A percentile compares a stretch with the other conserved stretches of the same genome.
These are phyloP conservation scores for Chiridota heheva DNA, from an alignment of 35 echinoderm and acorn worm genomes.

Conservation along the genomic window DNA sequence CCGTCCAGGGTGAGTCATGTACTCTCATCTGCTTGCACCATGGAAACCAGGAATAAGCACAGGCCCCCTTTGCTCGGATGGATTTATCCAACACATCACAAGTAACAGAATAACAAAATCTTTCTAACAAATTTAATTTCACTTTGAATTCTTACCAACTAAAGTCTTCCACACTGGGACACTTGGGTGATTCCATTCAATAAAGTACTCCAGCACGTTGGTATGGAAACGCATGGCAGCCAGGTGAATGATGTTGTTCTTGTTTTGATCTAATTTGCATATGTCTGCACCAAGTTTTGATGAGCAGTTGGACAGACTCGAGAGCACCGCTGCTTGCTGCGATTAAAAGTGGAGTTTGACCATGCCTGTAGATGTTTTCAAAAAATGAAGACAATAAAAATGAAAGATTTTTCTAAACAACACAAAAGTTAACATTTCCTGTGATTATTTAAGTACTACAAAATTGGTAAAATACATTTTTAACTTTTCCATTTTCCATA, in stretches of 20 bases:
- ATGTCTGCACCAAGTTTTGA: conserved; percentile 76
- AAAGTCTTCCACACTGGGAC: conserved; percentile 94
- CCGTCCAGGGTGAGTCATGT: too few relatives aligned
- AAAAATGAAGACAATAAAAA: too few relatives aligned
- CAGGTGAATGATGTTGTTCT: conserved; percentile 96
- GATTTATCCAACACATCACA: too few relatives aligned
- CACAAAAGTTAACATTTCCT: background rate
- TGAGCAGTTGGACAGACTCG: conserved; percentile 81
- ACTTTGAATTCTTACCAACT: conserved; percentile 83
- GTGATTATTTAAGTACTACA: background rate
- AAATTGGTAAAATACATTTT: too few relatives aligned
- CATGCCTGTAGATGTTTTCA: conserved; percentile 40
- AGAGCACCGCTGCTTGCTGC: conserved; percentile 93
- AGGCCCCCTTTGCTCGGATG: too few relatives aligned
- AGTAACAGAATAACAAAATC: too few relatives aligned
- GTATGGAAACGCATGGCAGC: conserved; percentile 95
- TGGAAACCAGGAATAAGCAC: too few relatives aligned
- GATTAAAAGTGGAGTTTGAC: conserved; percentile 81
- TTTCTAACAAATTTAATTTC: too few relatives aligned
- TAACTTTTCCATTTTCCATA: too few relatives aligned
- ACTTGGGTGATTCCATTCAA: conserved; percentile 85
- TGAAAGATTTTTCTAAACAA: too few relatives aligned
- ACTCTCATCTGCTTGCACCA: too few relatives aligned
- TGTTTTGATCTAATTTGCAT: conserved; percentile 52
- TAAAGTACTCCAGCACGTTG: conserved; percentile 88